Percentiles rank a stretch among this genome's conserved stretches.
phyloP scores from a whole-genome alignment of 2,113 vertebrate species.

The Laticauda colubrina region DNA sequence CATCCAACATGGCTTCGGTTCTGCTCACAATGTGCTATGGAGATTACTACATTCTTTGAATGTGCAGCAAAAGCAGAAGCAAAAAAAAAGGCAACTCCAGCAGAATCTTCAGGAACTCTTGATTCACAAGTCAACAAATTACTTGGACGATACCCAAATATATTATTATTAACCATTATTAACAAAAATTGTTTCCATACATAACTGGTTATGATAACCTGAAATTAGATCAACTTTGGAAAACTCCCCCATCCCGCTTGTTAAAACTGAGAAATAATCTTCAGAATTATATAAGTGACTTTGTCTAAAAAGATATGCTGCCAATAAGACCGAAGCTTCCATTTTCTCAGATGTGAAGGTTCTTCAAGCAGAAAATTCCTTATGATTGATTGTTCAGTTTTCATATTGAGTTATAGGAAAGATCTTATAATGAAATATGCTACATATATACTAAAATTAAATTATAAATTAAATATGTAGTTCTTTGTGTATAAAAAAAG shows the following conservation, averaged over 20 bases:
- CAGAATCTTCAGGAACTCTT: slow-evolving; percentile 58
- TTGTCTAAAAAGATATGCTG: neutral
- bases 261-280: neutral
- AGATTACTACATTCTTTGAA: too few species aligned
- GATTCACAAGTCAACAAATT: slow-evolving; percentile 75
- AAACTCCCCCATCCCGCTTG: neutral
- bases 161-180: too few species aligned
- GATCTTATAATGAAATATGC: slow-evolving; percentile 31
- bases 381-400: neutral
- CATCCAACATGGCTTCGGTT: too few species aligned
- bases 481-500: neutral
- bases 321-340: neutral
- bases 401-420: slow-evolving; percentile 44
- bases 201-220: neutral
- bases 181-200: slow-evolving; percentile 9
- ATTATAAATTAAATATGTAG: neutral
- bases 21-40: too few species aligned
- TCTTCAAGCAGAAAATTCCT: neutral
- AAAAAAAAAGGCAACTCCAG: slow-evolving; percentile 53
- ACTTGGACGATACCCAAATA: slow-evolving; percentile 83
- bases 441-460: neutral
- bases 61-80: slow-evolving; percentile 16
- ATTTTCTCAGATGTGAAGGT: neutral
- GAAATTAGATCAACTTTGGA: neutral
- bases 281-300: neutral